These are phyloP conservation scores for Archips xylosteana DNA, from an alignment of 2,888 invertebrate species.

Conservation along the genomic window DNA sequence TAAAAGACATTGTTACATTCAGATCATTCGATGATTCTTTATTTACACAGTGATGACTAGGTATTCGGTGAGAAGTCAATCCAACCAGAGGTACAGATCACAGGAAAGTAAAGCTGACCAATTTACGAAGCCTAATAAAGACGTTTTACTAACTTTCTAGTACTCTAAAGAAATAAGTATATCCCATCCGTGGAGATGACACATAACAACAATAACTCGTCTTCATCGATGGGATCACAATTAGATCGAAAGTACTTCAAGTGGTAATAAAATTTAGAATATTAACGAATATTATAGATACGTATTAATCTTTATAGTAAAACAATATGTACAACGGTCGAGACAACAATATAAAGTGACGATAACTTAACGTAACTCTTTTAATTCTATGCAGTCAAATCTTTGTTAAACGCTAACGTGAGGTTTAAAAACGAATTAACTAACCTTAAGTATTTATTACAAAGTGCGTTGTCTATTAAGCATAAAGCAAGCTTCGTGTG, in stretches of 20 bases:
- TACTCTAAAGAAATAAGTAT: slow-evolving; percentile 45
- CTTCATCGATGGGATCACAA: slow-evolving; percentile 52
- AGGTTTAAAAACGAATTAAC: slow-evolving; percentile 42
- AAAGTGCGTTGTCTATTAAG: slow-evolving; percentile 21
- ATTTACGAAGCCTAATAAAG: slow-evolving; percentile 65
- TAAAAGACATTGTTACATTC: slow-evolving; percentile 75
- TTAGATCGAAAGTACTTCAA: slow-evolving; percentile 55
- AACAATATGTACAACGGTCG: slow-evolving; percentile 61
- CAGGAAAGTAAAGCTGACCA: slow-evolving; percentile 71
- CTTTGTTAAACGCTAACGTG: slow-evolving; percentile 68
- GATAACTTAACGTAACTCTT: slow-evolving; percentile 43
- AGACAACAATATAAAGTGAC: slow-evolving; percentile 51
- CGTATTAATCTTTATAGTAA: slow-evolving; percentile 58
- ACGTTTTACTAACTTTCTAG: slow-evolving; percentile 56
- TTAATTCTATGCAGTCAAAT: slow-evolving; percentile 84
- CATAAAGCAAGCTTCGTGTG: not conserved
- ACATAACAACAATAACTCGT: slow-evolving; percentile 38
- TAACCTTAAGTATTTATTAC: slow-evolving; percentile 18
- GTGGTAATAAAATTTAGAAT: slow-evolving; percentile 71
- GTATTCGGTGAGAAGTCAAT: slow-evolving; percentile 63
- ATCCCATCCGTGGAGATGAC: slow-evolving; percentile 49
- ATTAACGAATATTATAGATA: slow-evolving; percentile 63
- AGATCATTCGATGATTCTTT: slow-evolving; percentile 84
- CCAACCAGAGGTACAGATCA: slow-evolving; percentile 75
- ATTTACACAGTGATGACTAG: slow-evolving; percentile 78